Conservation (phyloP, 2,113 vertebrate genomes). For the Nicator chloris region DNA sequence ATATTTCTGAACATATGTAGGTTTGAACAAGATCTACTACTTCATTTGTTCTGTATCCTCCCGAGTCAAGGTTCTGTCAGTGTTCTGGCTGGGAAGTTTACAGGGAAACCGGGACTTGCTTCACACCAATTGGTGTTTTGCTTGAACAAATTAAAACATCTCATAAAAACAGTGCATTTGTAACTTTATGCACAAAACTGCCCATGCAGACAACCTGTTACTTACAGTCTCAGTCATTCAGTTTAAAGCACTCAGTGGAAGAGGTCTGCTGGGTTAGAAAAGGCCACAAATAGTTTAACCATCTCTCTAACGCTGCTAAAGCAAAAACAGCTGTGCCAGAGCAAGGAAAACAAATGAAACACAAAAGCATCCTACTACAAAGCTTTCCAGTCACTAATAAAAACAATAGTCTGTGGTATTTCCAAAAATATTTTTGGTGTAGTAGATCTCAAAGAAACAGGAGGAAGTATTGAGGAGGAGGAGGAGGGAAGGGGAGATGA, state of each 20-base stretch:
- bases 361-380: conserved; percentile 73
- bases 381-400: conserved; percentile 75
- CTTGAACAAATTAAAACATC: conserved; percentile 42
- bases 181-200: neutral
- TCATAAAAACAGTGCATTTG: conserved; percentile 29
- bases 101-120: conserved; percentile 18
- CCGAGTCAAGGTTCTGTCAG: neutral
- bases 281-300: conserved; percentile 72
- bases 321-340: conserved; percentile 75
- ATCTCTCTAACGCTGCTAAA: conserved; percentile 74
- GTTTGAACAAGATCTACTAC: conserved; percentile 10
- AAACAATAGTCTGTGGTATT: conserved; percentile 75
- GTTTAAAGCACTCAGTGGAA: conserved; percentile 38
- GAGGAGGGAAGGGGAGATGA: neutral
- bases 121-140: neutral
- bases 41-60: conserved; percentile 27
- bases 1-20: neutral
- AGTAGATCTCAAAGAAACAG: conserved; percentile 65
- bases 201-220: neutral
- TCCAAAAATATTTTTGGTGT: conserved; percentile 76
- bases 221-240: neutral
- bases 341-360: conserved; percentile 77
- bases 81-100: conserved; percentile 44
- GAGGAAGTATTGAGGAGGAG: conserved; percentile 26
- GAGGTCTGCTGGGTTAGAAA: conserved; percentile 64